Base-by-base conservation (phyloP, 2,797 vertebrate genomes). In the Eremophila alpestris region DNA sequence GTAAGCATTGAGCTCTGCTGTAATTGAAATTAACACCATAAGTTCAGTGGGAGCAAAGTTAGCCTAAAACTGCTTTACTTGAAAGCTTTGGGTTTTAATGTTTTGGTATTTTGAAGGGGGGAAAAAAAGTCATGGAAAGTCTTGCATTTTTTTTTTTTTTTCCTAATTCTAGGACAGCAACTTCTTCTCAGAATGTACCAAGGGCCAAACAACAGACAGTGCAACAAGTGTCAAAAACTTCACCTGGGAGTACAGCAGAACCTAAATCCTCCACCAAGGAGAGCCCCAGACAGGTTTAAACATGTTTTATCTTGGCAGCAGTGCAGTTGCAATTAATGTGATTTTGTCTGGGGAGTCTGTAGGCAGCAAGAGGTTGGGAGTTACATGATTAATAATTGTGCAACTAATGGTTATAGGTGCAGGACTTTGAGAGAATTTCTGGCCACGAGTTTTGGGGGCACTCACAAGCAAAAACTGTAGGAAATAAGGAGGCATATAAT, bases 111-210 rank as follows among this genome's bases (percentile, higher is more conserved):
- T 69, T 70, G 49, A 83, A 71, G 15, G 6, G 6, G 27, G 45
- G 85, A 85, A 58, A 70, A 41, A 4, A 49, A 30, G 22, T 75
- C 43, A 56, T 87, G 36, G 65, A 94, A 83, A 83, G 7, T 34
- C n/a, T 83, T 67, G 40, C 12, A 68, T n/a, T 49, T 4, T 27
- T 45, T 38, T n/a, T n/a, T n/a, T 41, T 41, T 41, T 55, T 59
- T 93, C 89, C 63, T 41, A 89, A 54, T 90, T 84, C 59, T 88
- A 98, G 98, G 94, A 56, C 89, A 77, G 65, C 74, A 59, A 93
- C 95, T 83, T 95, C 60, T 58, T 97, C 85, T 91, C 97, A 98
- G 87, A 97, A 95, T 83, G 95, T 98, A 45, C 97, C 98, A 62
- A 97, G 96, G 88, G 96, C 98, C 67, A 88, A 52, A 73, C 95